These are phyloP conservation scores for Monomorium pharaonis DNA, from an alignment of 1,140 invertebrate species.

Conservation along the genomic window DNA sequence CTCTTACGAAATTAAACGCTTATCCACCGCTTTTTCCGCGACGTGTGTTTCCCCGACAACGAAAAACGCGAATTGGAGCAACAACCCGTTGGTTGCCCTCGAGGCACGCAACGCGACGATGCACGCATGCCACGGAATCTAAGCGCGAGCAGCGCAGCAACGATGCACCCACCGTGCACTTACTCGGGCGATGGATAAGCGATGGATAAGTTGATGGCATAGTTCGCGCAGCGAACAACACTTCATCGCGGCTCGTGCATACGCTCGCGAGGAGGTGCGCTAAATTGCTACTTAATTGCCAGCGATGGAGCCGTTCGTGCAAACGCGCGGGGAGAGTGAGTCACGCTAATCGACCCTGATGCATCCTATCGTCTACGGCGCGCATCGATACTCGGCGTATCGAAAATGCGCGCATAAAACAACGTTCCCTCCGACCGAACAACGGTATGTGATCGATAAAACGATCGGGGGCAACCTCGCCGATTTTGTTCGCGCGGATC, in stretches of 20 bases:
- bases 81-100: neutral
- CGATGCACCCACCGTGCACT: neutral
- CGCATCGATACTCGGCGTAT: slow-evolving; percentile 66
- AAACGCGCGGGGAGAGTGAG: slow-evolving; percentile 57
- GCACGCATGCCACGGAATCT: neutral
- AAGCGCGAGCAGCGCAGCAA: slow-evolving; percentile 1
- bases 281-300: slow-evolving; percentile 80
- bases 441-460: slow-evolving; percentile 5
- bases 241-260: slow-evolving; percentile 10
- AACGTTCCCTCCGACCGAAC: neutral
- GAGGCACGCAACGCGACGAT: slow-evolving; percentile 22
- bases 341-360: slow-evolving; percentile 50
- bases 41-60: slow-evolving; percentile 13
- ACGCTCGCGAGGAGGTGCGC: slow-evolving; percentile 68
- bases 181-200: slow-evolving; percentile 17
- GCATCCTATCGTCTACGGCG: slow-evolving; percentile 31
- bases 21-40: neutral
- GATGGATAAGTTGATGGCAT: slow-evolving; percentile 30
- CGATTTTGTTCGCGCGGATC: slow-evolving; percentile 41
- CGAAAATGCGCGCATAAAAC: slow-evolving; percentile 22
- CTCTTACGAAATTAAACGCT: neutral
- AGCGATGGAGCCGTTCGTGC: slow-evolving; percentile 55
- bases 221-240: slow-evolving; percentile 14
- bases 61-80: slow-evolving; percentile 30
- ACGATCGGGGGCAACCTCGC: slow-evolving; percentile 9